phyloP scores from a whole-genome alignment of 2,113 vertebrate species.

The Pterocles burchelli region DNA sequence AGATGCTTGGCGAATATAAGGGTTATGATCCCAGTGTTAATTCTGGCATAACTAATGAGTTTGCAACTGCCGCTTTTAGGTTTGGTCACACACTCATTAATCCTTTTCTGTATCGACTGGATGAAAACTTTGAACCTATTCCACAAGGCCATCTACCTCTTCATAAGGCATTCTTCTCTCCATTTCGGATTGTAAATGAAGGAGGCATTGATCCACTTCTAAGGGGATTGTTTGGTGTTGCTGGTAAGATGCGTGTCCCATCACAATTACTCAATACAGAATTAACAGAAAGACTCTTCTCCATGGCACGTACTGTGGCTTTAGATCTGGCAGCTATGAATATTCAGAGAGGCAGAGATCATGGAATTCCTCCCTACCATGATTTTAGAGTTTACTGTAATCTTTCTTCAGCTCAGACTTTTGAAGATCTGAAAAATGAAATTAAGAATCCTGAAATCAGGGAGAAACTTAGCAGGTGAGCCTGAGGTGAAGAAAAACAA shows the following conservation, averaged over 20 bases:
- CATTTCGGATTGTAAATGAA: constrained; percentile 96
- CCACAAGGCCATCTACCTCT: constrained; percentile 91
- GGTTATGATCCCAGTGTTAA: constrained; percentile 93
- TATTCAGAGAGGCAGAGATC: constrained; percentile 94
- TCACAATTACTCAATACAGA: constrained; percentile 94
- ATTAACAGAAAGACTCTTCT: constrained; percentile 95
- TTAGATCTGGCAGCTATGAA: constrained; percentile 98
- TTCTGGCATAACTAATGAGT: constrained; percentile 89
- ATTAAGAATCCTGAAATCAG: constrained; percentile 90
- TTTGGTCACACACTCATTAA: constrained; percentile 98
- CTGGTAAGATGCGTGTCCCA: constrained; percentile 94
- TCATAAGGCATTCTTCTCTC: constrained; percentile 97
- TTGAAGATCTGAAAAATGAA: constrained; percentile 94
- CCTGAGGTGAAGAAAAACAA: constrained; percentile 30
- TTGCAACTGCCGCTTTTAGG: constrained; percentile 96
- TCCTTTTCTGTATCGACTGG: constrained; percentile 90
- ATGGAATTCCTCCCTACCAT: constrained; percentile 95
- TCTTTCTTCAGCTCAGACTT: constrained; percentile 87
- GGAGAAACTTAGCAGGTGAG: constrained; percentile 91
- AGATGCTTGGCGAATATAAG: constrained; percentile 86
- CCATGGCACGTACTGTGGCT: constrained; percentile 94
- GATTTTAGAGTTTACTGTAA: constrained; percentile 97
- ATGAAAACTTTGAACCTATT: constrained; percentile 89
- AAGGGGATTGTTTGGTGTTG: constrained; percentile 90
- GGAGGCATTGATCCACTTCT: constrained; percentile 97